A percentile compares a stretch with the other conserved stretches of the same genome.
Conservation (phyloP, 2,888 invertebrate genomes). For the Drosophila mercatorum region DNA sequence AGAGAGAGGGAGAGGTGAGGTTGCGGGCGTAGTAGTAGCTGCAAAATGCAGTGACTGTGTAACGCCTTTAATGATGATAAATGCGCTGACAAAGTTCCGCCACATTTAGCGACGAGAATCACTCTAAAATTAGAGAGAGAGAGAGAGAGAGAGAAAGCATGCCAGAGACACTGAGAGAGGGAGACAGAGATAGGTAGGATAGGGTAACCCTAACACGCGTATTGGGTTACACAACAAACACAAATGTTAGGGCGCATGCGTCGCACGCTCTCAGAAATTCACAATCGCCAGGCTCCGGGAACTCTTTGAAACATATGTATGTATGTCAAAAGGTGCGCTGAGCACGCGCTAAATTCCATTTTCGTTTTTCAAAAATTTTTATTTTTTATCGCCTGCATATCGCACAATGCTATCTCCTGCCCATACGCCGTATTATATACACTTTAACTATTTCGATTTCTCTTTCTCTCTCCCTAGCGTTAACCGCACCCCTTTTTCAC, state of each 20-base stretch:
- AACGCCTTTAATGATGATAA: slow-evolving; percentile 80
- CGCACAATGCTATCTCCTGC: slow-evolving; percentile 65
- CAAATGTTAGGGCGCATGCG: slow-evolving; percentile 63
- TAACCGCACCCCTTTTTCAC: slow-evolving; percentile 47
- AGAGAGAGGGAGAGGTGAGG: slow-evolving; percentile 45
- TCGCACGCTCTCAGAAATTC: slow-evolving; percentile 62
- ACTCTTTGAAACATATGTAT: slow-evolving; percentile 27
- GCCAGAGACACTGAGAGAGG: neutral
- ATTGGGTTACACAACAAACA: slow-evolving; percentile 75
- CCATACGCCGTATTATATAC: slow-evolving; percentile 8
- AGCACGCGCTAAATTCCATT: slow-evolving; percentile 64
- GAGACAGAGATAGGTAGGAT: neutral
- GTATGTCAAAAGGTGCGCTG: slow-evolving; percentile 58
- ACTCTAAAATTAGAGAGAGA: slow-evolving; percentile 31
- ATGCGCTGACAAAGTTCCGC: slow-evolving; percentile 74
- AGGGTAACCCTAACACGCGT: slow-evolving; percentile 62
- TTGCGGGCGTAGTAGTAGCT: slow-evolving; percentile 37
- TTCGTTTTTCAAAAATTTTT: slow-evolving; percentile 3
- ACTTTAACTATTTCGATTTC: slow-evolving; percentile 1
- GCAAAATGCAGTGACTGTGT: slow-evolving; percentile 27
- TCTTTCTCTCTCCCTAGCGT: neutral
- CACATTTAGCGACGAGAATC: slow-evolving; percentile 72
- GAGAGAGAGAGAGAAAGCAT: slow-evolving; percentile 7
- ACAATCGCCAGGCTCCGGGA: neutral
- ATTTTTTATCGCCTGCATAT: slow-evolving; percentile 24